Evolutionary conservation across 1,140 invertebrate genomes (phyloP), one percentile per base, ranked within the genome.

Genomic region (Drosophila lacteicornis): DNA sequence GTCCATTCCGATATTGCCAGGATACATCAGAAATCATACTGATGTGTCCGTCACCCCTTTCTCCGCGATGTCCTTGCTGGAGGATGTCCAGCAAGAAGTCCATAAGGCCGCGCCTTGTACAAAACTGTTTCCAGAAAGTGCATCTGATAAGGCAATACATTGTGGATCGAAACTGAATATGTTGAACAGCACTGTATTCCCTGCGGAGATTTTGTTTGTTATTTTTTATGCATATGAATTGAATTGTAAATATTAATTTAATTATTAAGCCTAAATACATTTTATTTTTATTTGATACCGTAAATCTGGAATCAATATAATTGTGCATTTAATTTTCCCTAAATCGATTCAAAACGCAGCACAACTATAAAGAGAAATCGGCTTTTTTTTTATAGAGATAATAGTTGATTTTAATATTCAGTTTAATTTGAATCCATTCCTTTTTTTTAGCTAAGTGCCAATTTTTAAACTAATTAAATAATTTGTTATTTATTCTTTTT

Each of bases 71-170:
- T 25, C 27, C 27, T 50, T 15, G 13, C 6, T 0, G 69, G 67
- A n/a, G 67, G 67, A 43, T 84, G 67, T 2, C 50, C 73, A 43
- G 25, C 27, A 3, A 73, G 40, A 9, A 85, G 61, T 42, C 96
- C 97, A 82, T 96, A 98, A 4, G 97, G 97, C 66, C 96, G 94
- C 33, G 97, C 93, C 88, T 98, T 97, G 88, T 98, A 98, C 47
- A 98, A 95, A 27, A 98, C 92, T 92, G 97, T 98, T 68, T 98
- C 97, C 9, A 98, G 90, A 3, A 97, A 96, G 91, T 98, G 98
- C 96, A 98, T 97, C 93, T 96, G 94, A 80, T 97, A 96, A 12
- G 97, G 96, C 13, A 94, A 94, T 4, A 98, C 96, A 75, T 98
- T 98, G 92, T 98, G 97, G 92, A 98, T 98, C 2, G 97, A 97